phyloP scores from a whole-genome alignment of 2,888 invertebrate species.

The Eristalis arbustorum region DNA sequence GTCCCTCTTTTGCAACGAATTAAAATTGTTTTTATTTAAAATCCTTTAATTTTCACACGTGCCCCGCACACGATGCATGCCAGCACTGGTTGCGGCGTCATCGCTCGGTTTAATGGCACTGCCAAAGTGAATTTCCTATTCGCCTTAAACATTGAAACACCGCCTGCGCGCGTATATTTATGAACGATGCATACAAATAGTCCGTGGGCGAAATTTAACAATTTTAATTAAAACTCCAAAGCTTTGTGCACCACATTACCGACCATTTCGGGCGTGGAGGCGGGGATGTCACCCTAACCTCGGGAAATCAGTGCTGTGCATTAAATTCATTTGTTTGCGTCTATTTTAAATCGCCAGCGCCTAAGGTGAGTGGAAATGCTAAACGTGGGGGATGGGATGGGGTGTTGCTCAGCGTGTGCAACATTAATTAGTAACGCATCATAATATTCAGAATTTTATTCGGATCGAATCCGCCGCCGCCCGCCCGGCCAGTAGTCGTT shows the following conservation, averaged over 20 bases:
- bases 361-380: neutral
- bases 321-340: constrained; percentile 50
- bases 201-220: constrained; percentile 46
- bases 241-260: constrained; percentile 61
- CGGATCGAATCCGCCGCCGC: constrained; percentile 23
- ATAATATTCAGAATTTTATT: constrained; percentile 60
- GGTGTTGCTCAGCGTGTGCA: constrained; percentile 35
- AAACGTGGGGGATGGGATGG: neutral
- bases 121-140: constrained; percentile 7
- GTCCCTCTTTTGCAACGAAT: neutral
- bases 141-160: neutral
- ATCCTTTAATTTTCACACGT: constrained; percentile 53
- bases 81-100: neutral
- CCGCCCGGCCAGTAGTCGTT: neutral
- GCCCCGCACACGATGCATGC: neutral
- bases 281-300: constrained; percentile 8
- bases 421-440: constrained; percentile 70
- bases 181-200: neutral
- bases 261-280: constrained; percentile 12
- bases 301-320: constrained; percentile 59
- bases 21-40: constrained; percentile 58
- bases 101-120: neutral
- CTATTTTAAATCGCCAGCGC: constrained; percentile 32
- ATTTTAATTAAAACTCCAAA: constrained; percentile 64
- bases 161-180: neutral